Percentiles rank a stretch among this genome's conserved stretches.
These are phyloP conservation scores for Microcebus griseorufus DNA, from an alignment of 2,113 vertebrate species.

Conservation along the genomic window DNA sequence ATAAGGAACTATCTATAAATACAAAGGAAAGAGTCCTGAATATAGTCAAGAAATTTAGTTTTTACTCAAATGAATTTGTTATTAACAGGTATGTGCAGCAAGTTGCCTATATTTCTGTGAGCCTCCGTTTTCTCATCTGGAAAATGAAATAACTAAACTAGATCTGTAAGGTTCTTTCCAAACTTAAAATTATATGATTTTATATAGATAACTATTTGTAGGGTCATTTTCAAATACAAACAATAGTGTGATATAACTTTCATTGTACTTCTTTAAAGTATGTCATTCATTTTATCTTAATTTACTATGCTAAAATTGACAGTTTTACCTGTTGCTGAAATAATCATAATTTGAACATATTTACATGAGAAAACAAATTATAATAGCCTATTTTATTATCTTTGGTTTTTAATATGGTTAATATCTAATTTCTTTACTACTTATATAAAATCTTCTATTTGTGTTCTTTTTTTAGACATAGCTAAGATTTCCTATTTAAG, in stretches of 20 bases:
- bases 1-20: neutral
- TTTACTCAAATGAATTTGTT: neutral
- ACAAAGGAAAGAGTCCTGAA: neutral
- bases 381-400: neutral
- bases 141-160: constrained; percentile 23
- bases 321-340: constrained; percentile 36
- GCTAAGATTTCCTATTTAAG: constrained; percentile 19
- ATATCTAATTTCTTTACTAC: neutral
- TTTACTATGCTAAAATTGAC: neutral
- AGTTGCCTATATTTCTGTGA: neutral
- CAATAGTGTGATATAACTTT: neutral
- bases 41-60: neutral
- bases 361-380: constrained; percentile 32
- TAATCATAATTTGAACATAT: neutral
- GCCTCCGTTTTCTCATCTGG: neutral
- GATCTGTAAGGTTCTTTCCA: neutral
- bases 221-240: constrained; percentile 41
- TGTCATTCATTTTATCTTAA: neutral
- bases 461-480: neutral
- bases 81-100: neutral
- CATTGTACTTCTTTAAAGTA: constrained; percentile 1
- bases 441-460: constrained; percentile 14
- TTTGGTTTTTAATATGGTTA: constrained; percentile 12
- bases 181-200: constrained; percentile 12
- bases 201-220: neutral